Evolutionary conservation across 2,797 vertebrate species (phyloP).

Genomic region (Chromis chromis): DNA sequence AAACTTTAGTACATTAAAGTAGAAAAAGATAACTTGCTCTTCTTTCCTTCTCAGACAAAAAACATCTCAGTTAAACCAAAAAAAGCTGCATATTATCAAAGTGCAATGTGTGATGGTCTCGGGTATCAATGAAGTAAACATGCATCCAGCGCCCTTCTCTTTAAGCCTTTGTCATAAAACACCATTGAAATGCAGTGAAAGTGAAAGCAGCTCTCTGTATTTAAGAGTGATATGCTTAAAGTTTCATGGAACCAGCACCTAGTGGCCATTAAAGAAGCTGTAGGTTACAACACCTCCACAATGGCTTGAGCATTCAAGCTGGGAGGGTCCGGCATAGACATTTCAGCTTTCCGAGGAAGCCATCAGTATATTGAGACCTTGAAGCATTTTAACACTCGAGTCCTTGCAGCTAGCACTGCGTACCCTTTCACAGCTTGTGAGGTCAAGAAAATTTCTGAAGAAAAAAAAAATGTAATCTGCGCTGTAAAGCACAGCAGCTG

Average conservation of each 20-base stretch:
- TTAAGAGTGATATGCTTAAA: not conserved
- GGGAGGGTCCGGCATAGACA: not conserved
- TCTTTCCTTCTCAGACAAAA: not conserved
- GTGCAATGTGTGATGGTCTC: not conserved
- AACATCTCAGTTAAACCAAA: not conserved
- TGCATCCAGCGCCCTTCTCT: not conserved
- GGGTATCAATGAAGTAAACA: conserved; percentile 7
- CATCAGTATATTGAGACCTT: conserved; percentile 7
- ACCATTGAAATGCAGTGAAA: not conserved
- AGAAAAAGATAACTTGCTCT: not conserved
- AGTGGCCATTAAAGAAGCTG: not conserved
- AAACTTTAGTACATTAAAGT: not conserved
- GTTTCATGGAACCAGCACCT: not conserved
- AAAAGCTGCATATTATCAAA: not conserved
- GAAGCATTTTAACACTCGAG: not conserved
- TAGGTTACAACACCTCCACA: not conserved
- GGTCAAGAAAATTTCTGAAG: conserved; percentile 1
- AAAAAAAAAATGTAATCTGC: not conserved
- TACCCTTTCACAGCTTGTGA: not conserved
- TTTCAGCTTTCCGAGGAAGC: conserved; percentile 1
- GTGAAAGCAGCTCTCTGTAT: not conserved
- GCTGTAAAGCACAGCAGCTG: not conserved
- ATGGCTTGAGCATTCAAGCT: not conserved
- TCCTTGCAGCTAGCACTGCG: not conserved
- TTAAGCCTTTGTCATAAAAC: conserved; percentile 12